Conservation (phyloP, 2,797 vertebrate species). For the Serranus cabrilla region DNA sequence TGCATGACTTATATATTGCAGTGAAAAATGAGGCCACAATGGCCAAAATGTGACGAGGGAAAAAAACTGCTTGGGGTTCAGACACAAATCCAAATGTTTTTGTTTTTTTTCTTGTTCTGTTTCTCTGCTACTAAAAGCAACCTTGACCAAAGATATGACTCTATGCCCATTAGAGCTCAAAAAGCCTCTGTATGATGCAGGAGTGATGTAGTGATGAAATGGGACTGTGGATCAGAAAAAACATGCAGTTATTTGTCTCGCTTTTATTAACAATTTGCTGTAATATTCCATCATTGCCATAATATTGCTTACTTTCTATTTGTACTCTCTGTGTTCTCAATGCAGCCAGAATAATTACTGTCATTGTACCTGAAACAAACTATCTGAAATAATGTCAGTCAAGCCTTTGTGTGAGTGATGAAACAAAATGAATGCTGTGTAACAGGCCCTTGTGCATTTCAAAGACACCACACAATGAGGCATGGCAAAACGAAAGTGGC, state of each 20-base stretch:
- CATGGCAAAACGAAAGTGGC: constrained; percentile 77
- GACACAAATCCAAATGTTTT: constrained; percentile 1
- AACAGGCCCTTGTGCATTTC: constrained; percentile 77
- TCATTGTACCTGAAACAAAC: constrained; percentile 78
- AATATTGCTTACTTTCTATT: constrained; percentile 59
- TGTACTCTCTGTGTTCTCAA: constrained; percentile 46
- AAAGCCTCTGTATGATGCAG: constrained; percentile 1
- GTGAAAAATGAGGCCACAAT: no score
- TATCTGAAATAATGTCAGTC: constrained; percentile 77
- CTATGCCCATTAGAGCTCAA: constrained; percentile 1
- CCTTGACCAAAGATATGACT: constrained; percentile 18
- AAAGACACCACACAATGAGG: constrained; percentile 77
- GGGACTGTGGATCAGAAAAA: constrained; percentile 1
- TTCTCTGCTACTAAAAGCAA: background rate
- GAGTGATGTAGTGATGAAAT: constrained; percentile 8
- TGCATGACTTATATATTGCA: no score
- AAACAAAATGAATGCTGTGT: constrained; percentile 75
- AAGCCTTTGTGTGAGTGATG: constrained; percentile 73
- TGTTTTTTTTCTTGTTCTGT: background rate
- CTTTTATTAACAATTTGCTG: constrained; percentile 54
- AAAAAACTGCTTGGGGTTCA: no score
- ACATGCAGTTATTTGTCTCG: constrained; percentile 20
- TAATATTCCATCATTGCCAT: constrained; percentile 54
- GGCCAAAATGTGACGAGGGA: no score
- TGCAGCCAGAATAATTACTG: constrained; percentile 71